Percentiles rank a stretch among this genome's conserved stretches.
Evolutionary conservation across 2,888 invertebrate species (phyloP).

Genomic region (Charanyca ferruginea): DNA sequence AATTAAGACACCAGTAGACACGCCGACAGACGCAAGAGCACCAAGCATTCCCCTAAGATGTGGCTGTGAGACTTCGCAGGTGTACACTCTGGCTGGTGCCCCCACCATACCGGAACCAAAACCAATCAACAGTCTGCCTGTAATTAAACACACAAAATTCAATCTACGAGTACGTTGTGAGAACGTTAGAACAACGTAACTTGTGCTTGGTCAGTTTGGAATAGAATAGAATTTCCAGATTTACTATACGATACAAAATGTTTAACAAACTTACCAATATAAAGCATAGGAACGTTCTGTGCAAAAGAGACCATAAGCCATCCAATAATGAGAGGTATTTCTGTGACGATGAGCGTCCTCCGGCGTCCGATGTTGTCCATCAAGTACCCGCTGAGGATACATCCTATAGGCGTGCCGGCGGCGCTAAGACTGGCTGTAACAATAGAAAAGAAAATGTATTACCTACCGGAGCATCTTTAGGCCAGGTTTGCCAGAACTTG

Average conservation of each 20-base stretch:
- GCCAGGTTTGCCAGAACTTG: too few relatives aligned
- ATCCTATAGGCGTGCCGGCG: constrained; percentile 93
- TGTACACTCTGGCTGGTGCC: constrained; percentile 93
- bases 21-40: constrained; percentile 93
- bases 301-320: constrained; percentile 92
- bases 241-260: too few relatives aligned
- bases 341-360: constrained; percentile 92
- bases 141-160: constrained; percentile 2
- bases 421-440: constrained; percentile 92
- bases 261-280: constrained; percentile 85
- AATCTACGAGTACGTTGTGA: too few relatives aligned
- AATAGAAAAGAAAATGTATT: constrained; percentile 4
- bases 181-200: too few relatives aligned
- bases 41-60: constrained; percentile 94
- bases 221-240: too few relatives aligned
- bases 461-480: not conserved
- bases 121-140: constrained; percentile 92
- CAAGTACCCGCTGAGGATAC: constrained; percentile 93
- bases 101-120: constrained; percentile 94
- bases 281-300: constrained; percentile 91
- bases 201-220: too few relatives aligned
- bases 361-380: constrained; percentile 93
- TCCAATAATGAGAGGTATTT: constrained; percentile 93
- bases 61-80: constrained; percentile 94
- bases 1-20: constrained; percentile 93